These are phyloP conservation scores for Hyaena hyaena DNA, from an alignment of 2,113 vertebrate species.

Conservation along the genomic window DNA sequence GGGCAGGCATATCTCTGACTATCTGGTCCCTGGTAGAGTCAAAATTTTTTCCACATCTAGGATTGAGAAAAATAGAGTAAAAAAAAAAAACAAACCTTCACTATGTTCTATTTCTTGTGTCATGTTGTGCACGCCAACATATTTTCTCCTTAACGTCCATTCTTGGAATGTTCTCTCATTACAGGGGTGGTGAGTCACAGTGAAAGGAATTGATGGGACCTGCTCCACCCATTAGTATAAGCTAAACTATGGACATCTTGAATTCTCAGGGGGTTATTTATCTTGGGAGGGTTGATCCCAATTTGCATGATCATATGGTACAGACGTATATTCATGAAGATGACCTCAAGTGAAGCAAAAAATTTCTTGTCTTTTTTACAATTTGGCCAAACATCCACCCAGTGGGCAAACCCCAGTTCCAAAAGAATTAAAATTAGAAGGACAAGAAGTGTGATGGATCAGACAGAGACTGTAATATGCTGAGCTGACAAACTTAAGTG, in stretches of 20 bases:
- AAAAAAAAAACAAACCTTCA: conserved; percentile 2
- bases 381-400: conserved; percentile 60
- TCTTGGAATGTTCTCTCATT: conserved; percentile 48
- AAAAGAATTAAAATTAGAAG: conserved; percentile 22
- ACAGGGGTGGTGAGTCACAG: conserved; percentile 68
- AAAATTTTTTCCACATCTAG: neutral
- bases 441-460: conserved; percentile 30
- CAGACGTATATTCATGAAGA: conserved; percentile 57
- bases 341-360: conserved; percentile 53
- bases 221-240: conserved; percentile 50
- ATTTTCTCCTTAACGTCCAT: conserved; percentile 61
- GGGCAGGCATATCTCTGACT: neutral
- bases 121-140: conserved; percentile 41
- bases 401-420: conserved; percentile 39
- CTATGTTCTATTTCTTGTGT: conserved; percentile 30
- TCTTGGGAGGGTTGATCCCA: neutral
- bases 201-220: conserved; percentile 29
- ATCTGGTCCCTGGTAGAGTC: neutral
- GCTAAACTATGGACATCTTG: conserved; percentile 32
- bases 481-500: neutral
- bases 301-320: conserved; percentile 54
- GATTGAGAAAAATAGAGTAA: neutral
- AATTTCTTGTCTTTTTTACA: conserved; percentile 62
- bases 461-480: neutral
- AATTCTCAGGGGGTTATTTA: conserved; percentile 56